Percentiles rank a stretch among this genome's conserved stretches.
Evolutionary conservation across 1,140 invertebrate species (phyloP).

Genomic region (Chionoecetes opilio): DNA sequence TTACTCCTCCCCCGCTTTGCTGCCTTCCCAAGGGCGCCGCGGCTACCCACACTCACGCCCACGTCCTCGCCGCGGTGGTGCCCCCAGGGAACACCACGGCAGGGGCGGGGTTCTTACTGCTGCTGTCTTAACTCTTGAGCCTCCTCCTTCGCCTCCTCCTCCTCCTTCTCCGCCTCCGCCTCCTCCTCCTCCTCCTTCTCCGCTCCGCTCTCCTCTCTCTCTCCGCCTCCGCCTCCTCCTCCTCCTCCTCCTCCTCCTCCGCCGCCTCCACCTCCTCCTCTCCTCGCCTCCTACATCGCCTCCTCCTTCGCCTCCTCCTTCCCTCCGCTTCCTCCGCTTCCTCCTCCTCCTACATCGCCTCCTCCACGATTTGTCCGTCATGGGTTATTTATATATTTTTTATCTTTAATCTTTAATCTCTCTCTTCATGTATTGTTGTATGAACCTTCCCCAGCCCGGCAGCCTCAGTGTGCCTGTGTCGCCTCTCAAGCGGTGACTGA

Average conservation of each 20-base stretch:
- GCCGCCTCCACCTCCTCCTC: background rate
- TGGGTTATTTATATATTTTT: too few species aligned
- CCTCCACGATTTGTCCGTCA: too few species aligned
- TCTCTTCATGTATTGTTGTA: too few species aligned
- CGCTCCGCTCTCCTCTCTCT: background rate
- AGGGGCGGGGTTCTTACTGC: too few species aligned
- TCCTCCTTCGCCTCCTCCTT: background rate
- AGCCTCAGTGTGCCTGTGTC: too few species aligned
- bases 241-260: background rate
- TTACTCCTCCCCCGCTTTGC: background rate
- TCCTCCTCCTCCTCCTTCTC: background rate
- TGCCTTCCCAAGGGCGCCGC: background rate
- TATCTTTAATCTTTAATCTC: too few species aligned
- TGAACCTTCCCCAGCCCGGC: too few species aligned
- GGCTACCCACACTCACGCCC: background rate
- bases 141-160: background rate
- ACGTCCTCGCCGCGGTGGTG: background rate
- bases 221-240: background rate
- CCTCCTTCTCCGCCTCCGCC: background rate
- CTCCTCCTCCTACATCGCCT: background rate
- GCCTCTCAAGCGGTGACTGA: too few species aligned
- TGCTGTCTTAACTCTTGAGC: too few species aligned
- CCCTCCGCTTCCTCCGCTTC: background rate
- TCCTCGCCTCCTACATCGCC: background rate
- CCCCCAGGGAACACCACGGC: background rate